Evolutionary conservation across 2,113 vertebrate genomes (phyloP).

Genomic region (Phocoena phocoena): DNA sequence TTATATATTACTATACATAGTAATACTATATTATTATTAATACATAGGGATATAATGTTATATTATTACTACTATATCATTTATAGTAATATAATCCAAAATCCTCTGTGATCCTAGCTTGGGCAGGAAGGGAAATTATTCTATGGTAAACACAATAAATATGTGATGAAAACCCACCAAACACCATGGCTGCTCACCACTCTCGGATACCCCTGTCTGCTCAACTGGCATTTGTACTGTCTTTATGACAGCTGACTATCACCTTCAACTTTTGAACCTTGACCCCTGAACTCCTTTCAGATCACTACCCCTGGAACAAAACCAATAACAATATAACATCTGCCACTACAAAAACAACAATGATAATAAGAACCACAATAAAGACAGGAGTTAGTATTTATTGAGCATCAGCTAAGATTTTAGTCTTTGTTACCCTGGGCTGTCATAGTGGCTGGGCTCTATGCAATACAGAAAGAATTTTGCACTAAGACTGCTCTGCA

Average conservation of each 20-base stretch:
- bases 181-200: not conserved
- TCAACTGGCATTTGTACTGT: not conserved
- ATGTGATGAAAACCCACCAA: not conserved
- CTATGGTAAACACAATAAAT: not conserved
- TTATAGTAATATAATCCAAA: not conserved
- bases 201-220: rapidly evolving
- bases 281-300: not conserved
- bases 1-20: not conserved
- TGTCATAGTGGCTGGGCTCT: not conserved
- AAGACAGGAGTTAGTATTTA: not conserved
- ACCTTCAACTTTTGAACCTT: not conserved
- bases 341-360: not conserved
- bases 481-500: not conserved
- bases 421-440: not conserved
- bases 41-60: not conserved
- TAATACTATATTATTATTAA: not conserved
- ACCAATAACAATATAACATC: not conserved
- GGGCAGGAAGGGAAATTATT: not conserved
- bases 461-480: not conserved
- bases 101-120: not conserved
- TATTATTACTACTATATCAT: not conserved
- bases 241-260: not conserved
- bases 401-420: not conserved
- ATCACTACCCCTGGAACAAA: not conserved
- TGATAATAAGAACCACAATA: not conserved